phyloP scores from a whole-genome alignment of 2,797 vertebrate genomes.

The Apodemus agrarius region DNA sequence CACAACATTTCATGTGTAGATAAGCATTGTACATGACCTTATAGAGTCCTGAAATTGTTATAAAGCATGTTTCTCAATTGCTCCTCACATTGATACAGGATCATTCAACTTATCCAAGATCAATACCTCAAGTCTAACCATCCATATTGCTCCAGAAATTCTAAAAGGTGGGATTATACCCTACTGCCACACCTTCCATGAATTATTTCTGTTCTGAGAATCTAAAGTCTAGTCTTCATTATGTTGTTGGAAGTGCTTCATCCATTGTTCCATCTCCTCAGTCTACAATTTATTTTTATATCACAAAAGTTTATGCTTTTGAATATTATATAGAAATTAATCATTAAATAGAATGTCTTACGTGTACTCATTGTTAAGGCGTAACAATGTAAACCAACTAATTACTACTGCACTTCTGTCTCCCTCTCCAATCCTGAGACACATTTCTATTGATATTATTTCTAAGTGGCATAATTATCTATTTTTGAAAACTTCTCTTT shows the following conservation, averaged over 20 bases:
- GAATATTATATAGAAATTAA: neutral
- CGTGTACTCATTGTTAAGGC: neutral
- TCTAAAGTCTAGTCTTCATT: neutral
- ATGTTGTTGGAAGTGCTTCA: neutral
- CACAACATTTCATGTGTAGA: neutral
- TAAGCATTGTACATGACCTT: neutral
- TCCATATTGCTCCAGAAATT: neutral
- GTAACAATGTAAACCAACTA: neutral
- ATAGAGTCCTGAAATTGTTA: neutral
- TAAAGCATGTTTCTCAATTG: neutral
- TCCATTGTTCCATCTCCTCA: neutral
- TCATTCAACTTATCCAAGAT: neutral
- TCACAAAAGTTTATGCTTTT: neutral
- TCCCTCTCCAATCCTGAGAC: rapidly evolving
- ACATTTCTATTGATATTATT: neutral
- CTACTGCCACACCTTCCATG: neutral
- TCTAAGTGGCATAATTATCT: neutral
- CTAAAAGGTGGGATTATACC: neutral
- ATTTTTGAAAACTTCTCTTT: neutral
- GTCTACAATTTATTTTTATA: neutral
- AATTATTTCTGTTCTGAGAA: neutral
- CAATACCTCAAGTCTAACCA: neutral
- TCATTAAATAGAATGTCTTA: neutral
- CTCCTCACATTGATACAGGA: neutral
- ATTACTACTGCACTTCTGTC: neutral